These are phyloP conservation scores for Gallinago undulata DNA, from an alignment of 2,113 vertebrate species.

Conservation along the genomic window DNA sequence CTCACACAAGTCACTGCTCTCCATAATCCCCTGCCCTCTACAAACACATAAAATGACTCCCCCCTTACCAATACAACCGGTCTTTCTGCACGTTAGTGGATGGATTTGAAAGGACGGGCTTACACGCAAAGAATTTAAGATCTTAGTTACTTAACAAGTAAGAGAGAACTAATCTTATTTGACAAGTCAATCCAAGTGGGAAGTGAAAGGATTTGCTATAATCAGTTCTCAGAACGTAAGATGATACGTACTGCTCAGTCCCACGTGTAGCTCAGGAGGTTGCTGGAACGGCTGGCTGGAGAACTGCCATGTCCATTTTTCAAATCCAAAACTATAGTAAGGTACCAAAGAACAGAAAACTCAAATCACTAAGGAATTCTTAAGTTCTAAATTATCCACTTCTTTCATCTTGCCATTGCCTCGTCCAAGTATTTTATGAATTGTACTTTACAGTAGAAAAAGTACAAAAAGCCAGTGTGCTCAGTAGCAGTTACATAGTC, in stretches of 20 bases:
- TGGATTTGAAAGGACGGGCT: neutral
- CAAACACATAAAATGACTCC: neutral
- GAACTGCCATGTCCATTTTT: neutral
- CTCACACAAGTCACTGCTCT: neutral
- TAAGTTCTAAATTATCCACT: neutral
- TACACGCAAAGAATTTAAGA: neutral
- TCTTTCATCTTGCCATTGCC: neutral
- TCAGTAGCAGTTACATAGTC: neutral
- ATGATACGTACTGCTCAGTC: neutral
- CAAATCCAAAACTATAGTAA: neutral
- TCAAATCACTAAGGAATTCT: neutral
- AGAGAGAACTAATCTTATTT: neutral
- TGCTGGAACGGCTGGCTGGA: neutral
- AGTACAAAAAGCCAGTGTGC: neutral
- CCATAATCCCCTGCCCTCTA: neutral
- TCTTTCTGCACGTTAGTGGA: neutral
- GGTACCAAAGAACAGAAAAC: neutral
- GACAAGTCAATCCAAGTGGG: neutral
- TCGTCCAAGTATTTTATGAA: neutral
- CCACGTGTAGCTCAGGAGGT: neutral
- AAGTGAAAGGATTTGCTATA: neutral
- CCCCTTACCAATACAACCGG: neutral
- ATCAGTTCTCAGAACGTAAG: neutral
- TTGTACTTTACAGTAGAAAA: neutral
- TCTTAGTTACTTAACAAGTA: neutral